Base-by-base conservation (phyloP, 2,888 invertebrate species). In the Ectobius pallidus region DNA sequence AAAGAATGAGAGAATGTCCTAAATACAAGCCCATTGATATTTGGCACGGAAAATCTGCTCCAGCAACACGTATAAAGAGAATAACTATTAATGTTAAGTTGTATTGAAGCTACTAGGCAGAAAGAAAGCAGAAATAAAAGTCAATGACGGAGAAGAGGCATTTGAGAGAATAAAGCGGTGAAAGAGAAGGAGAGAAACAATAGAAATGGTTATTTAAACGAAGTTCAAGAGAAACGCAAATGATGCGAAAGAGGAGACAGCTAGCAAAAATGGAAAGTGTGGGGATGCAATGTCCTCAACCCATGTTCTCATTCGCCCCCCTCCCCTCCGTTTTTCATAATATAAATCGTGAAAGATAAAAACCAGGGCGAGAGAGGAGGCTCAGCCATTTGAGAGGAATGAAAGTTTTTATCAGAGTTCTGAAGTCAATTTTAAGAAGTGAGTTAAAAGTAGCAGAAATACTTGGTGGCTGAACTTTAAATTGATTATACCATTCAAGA, bases 391-490 rank as follows among this genome's bases (percentile, higher is more conserved):
- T 30, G 65, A 44, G 65, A 65, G 46, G 27, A 65, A 65, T 65
- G 65, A 46, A 65, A 65, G 65, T 65, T 65, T 65, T 65, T 65
- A 65, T 65, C 65, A 44, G 65, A 11, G n/a, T 27, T 42, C 7
- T 46, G 65, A 30, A 65, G 65, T 65, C 65, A 65, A 65, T 65
- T 65, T 65, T 65, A 30, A 58, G 58, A 58, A 58, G 65, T 65
- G 22, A 63, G 42, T 65, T 65, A 46, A 46, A 65, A 65, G 65
- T 65, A 65, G 44, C 42, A 44, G 46, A 42, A n/a, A 58, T 58
- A 30, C 16, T n/a, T 58, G 2, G 58, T 58, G 27, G 58, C 58
- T 30, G 65, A 65, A 65, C 46, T 65, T 65, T 18, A 65, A 65
- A 65, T 65, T 65, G 65, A 65, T 44, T 65, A 65, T 65, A 65